A percentile compares a stretch with the other conserved stretches of the same genome.
phyloP scores from a whole-genome alignment of 2,888 invertebrate species.

The Caenorhabditis angaria region DNA sequence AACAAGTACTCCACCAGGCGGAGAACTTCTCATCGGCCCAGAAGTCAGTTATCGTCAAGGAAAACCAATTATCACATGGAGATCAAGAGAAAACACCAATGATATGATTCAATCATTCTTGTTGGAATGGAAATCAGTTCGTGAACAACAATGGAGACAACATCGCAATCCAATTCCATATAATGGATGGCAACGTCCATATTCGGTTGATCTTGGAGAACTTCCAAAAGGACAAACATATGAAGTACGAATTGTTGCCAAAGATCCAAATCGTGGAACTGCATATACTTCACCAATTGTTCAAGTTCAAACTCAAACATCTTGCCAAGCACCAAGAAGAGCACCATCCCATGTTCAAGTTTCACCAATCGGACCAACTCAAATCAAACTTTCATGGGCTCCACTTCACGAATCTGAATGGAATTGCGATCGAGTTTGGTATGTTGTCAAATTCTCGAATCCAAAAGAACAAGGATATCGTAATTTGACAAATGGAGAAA shows the following conservation, averaged over 20 bases:
- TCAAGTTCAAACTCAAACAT: constrained; percentile 56
- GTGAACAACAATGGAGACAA: constrained; percentile 65
- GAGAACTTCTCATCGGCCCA: constrained; percentile 70
- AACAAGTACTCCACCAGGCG: constrained; percentile 60
- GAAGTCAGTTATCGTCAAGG: constrained; percentile 65
- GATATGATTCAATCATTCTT: constrained; percentile 66
- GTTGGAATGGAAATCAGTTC: constrained; percentile 65
- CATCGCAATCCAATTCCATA: constrained; percentile 63
- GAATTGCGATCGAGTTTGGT: constrained; percentile 72
- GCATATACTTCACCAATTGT: constrained; percentile 69
- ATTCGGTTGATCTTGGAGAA: constrained; percentile 65
- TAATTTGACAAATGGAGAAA: constrained; percentile 68
- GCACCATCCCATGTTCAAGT: constrained; percentile 64
- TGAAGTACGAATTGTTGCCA: constrained; percentile 59
- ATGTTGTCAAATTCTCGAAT: constrained; percentile 70
- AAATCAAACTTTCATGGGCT: constrained; percentile 70
- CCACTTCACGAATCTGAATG: constrained; percentile 70
- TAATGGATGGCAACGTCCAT: constrained; percentile 71
- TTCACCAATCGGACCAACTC: constrained; percentile 69
- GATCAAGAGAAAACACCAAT: constrained; percentile 62
- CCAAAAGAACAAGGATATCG: constrained; percentile 53
- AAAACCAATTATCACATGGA: constrained; percentile 67
- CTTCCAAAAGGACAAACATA: constrained; percentile 67
- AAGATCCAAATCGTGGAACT: constrained; percentile 63
- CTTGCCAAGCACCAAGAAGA: constrained; percentile 64